phyloP scores from a whole-genome alignment of 2,888 invertebrate genomes.

The Thereva nobilitata region DNA sequence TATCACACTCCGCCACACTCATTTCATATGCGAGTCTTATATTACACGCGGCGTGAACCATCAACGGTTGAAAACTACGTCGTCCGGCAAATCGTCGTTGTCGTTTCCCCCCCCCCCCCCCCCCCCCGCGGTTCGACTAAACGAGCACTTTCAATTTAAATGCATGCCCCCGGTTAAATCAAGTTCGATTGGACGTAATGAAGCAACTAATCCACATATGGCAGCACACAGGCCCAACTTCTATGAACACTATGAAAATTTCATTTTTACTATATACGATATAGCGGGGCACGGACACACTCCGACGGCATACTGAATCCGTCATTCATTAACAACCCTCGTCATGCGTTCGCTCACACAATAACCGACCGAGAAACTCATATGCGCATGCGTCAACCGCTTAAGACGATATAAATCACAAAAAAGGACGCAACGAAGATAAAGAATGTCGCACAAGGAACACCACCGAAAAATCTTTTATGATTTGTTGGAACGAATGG shows the following conservation, averaged over 20 bases:
- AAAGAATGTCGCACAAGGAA: constrained; percentile 15
- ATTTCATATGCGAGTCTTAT: not conserved
- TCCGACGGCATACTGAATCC: not conserved
- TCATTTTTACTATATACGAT: constrained; percentile 9
- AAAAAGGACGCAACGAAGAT: constrained; percentile 1
- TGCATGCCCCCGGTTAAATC: constrained; percentile 26
- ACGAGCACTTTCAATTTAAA: constrained; percentile 23
- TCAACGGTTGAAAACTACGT: constrained; percentile 4
- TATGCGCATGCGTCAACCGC: constrained; percentile 29
- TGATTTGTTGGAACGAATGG: too few species aligned
- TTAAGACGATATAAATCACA: constrained; percentile 27
- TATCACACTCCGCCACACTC: too few species aligned
- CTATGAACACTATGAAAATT: not conserved
- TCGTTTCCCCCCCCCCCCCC: too few species aligned
- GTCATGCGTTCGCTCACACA: constrained; percentile 1
- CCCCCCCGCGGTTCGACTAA: too few species aligned
- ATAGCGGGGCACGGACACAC: not conserved
- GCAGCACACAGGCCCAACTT: not conserved
- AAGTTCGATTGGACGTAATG: constrained; percentile 28
- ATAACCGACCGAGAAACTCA: constrained; percentile 20
- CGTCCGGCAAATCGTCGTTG: not conserved
- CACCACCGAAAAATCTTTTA: constrained; percentile 1
- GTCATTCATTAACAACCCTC: not conserved
- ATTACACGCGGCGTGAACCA: constrained; percentile 13
- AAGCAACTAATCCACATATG: constrained; percentile 3